phyloP scores from a whole-genome alignment of 2,113 vertebrate genomes.

The Passer domesticus region DNA sequence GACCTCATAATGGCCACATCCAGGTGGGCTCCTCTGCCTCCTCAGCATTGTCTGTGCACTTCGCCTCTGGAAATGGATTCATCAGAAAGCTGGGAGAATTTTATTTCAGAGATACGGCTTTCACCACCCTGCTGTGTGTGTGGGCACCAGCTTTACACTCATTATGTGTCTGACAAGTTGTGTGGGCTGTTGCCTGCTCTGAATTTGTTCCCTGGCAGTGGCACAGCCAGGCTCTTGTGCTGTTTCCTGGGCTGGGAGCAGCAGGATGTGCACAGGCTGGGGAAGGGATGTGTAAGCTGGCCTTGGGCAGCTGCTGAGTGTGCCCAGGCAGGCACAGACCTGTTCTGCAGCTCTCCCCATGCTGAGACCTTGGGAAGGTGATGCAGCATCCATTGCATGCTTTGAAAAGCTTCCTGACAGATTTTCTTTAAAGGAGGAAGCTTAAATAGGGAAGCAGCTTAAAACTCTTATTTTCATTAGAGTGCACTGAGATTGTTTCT shows the following conservation, averaged over 20 bases:
- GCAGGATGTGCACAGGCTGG: not conserved
- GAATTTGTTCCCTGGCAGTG: not conserved
- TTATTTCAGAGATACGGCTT: not conserved
- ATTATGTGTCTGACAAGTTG: not conserved
- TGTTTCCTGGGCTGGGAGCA: not conserved
- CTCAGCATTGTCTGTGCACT: not conserved
- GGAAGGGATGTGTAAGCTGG: not conserved
- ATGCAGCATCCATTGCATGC: not conserved
- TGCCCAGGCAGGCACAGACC: not conserved
- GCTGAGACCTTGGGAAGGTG: not conserved
- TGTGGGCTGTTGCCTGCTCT: not conserved
- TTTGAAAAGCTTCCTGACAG: not conserved
- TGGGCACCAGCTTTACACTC: not conserved
- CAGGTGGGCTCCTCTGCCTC: slow-evolving; percentile 77
- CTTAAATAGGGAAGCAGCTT: not conserved
- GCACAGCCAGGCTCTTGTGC: not conserved
- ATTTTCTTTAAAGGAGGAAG: not conserved
- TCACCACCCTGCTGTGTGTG: not conserved
- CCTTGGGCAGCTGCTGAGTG: not conserved
- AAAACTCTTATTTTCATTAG: not conserved
- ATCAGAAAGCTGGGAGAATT: not conserved
- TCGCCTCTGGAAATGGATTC: not conserved
- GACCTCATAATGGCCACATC: slow-evolving; percentile 94
- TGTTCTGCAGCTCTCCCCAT: not conserved
- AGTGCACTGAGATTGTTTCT: not conserved